Conservation (phyloP, 2,888 invertebrate genomes). For the Nymphalis urticae region DNA sequence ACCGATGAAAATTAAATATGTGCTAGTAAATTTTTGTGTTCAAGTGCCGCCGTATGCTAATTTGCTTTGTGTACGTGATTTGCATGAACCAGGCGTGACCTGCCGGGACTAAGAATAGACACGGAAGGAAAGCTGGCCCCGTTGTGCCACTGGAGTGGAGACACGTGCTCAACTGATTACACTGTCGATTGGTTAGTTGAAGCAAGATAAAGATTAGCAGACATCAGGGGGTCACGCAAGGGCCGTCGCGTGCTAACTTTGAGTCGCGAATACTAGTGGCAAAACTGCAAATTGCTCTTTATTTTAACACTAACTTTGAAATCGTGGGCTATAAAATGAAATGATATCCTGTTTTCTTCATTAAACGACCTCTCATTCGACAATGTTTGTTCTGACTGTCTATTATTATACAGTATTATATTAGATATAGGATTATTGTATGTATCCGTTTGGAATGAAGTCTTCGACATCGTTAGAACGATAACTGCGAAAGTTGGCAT, state of each 20-base stretch:
- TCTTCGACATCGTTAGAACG: too few relatives aligned
- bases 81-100: constrained; percentile 72
- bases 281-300: constrained; percentile 23
- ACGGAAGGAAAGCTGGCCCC: constrained; percentile 76
- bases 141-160: constrained; percentile 56
- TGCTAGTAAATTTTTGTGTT: constrained; percentile 44
- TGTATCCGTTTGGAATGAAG: too few relatives aligned
- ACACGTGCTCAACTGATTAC: constrained; percentile 61
- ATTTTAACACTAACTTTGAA: constrained; percentile 10
- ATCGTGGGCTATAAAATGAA: constrained; percentile 14
- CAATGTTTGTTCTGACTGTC: constrained; percentile 1
- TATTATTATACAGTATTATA: too few relatives aligned
- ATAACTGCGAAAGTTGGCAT: too few relatives aligned
- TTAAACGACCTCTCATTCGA: background rate
- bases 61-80: constrained; percentile 69
- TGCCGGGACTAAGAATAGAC: constrained; percentile 72
- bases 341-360: constrained; percentile 7
- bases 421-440: too few relatives aligned
- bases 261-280: constrained; percentile 15
- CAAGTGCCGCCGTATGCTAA: constrained; percentile 59
- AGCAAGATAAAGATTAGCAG: constrained; percentile 31
- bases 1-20: constrained; percentile 16
- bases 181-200: constrained; percentile 31
- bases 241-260: constrained; percentile 27
- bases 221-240: constrained; percentile 32